Conservation (phyloP, 2,113 vertebrate genomes). For the Electrona antarctica region DNA sequence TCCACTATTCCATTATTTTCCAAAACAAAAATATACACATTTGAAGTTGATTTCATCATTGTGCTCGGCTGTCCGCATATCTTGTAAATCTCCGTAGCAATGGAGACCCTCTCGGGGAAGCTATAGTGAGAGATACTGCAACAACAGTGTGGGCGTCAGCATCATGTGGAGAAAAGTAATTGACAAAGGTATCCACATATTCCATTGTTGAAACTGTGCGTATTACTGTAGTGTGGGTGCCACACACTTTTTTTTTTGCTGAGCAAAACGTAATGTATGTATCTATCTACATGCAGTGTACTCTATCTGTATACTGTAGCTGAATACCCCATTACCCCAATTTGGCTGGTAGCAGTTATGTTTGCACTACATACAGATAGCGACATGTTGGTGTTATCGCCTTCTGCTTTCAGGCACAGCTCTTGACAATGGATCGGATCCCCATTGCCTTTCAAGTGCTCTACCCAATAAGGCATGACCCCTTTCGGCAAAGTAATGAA, state of each 20-base stretch:
- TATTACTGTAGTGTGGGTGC: too few species aligned
- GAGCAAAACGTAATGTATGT: too few species aligned
- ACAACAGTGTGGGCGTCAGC: conserved; percentile 11
- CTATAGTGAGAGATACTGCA: conserved; percentile 13
- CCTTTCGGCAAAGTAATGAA: conserved; percentile 15
- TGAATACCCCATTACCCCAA: neutral
- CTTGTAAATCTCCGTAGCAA: conserved; percentile 44
- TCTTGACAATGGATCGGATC: conserved; percentile 4
- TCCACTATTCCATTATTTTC: too few species aligned
- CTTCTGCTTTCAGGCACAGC: neutral
- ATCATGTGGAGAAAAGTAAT: too few species aligned
- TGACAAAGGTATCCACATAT: too few species aligned
- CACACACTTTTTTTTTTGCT: too few species aligned
- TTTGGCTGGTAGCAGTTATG: neutral
- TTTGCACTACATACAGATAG: neutral
- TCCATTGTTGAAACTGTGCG: too few species aligned
- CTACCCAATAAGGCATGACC: conserved; percentile 7
- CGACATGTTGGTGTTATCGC: conserved; percentile 13
- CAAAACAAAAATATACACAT: conserved; percentile 6
- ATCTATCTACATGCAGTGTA: too few species aligned
- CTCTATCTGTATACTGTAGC: too few species aligned
- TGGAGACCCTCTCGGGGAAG: conserved; percentile 27
- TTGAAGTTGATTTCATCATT: conserved; percentile 37
- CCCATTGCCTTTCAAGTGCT: neutral
- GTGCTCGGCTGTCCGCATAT: conserved; percentile 40